Conservation (phyloP, 2,797 vertebrate species). For the Monodelphis domestica region DNA sequence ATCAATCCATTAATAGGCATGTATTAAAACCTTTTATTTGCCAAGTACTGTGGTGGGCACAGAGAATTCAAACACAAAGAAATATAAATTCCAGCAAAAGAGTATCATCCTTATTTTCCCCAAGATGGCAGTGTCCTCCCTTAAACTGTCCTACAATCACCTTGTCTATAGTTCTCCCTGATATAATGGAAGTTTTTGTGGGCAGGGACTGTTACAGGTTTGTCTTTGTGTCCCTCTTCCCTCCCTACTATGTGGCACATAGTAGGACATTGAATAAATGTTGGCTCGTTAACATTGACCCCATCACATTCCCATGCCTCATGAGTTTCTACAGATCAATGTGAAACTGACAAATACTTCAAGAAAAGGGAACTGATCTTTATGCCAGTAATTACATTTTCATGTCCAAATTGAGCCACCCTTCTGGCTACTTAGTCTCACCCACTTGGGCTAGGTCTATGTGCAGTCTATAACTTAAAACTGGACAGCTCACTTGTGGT, state of each 20-base stretch:
- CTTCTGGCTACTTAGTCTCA: not conserved
- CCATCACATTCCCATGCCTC: not conserved
- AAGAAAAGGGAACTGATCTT: conserved; percentile 7
- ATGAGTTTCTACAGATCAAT: not conserved
- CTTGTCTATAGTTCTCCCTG: not conserved
- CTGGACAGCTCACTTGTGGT: not conserved
- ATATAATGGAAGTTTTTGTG: not conserved
- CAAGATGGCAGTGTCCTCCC: not conserved
- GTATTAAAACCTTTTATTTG: not conserved
- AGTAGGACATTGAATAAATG: not conserved
- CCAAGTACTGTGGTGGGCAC: not conserved
- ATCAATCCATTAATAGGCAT: not conserved
- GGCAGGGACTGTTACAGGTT: not conserved
- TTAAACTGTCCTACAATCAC: not conserved
- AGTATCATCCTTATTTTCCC: not conserved
- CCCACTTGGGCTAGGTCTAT: not conserved
- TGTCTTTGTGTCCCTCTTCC: not conserved
- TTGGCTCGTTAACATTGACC: not conserved
- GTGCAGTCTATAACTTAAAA: not conserved
- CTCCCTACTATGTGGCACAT: not conserved
- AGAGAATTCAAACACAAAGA: not conserved
- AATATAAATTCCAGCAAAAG: too few relatives aligned
- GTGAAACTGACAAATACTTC: not conserved
- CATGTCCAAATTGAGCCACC: not conserved
- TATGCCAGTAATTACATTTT: not conserved